Percentiles rank a stretch among this genome's conserved stretches.
These are phyloP conservation scores for Calcarius ornatus DNA, from an alignment of 2,113 vertebrate species.

Conservation along the genomic window DNA sequence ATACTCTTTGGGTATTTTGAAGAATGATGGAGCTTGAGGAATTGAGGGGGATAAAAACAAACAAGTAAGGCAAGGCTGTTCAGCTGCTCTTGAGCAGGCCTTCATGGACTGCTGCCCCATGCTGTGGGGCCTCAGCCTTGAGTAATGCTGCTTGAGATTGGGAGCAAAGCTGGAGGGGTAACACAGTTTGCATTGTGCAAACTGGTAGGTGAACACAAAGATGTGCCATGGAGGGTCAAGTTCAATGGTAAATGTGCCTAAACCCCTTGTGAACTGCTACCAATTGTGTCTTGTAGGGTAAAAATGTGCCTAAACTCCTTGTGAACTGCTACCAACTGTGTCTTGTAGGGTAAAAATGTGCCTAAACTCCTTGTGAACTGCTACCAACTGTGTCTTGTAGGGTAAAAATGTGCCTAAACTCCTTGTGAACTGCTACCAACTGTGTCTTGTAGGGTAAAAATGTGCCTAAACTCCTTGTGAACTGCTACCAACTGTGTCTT, in stretches of 20 bases:
- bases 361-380: not conserved
- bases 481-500: not conserved
- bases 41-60: not conserved
- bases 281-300: constrained; percentile 73
- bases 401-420: constrained; percentile 60
- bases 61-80: not conserved
- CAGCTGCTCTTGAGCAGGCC: not conserved
- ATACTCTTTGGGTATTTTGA: not conserved
- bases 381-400: constrained; percentile 57
- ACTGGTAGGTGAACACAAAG: not conserved
- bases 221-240: not conserved
- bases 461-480: not conserved
- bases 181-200: not conserved
- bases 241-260: not conserved
- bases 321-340: not conserved
- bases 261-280: not conserved
- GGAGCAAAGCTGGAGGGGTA: not conserved
- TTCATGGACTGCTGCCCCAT: not conserved
- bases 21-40: not conserved
- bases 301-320: not conserved
- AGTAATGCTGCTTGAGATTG: not conserved
- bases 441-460: constrained; percentile 77
- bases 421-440: not conserved
- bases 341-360: constrained; percentile 72
- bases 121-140: not conserved